phyloP scores from a whole-genome alignment of 92 coral and sea anemone genomes.

The Epizoanthus ramosus region DNA sequence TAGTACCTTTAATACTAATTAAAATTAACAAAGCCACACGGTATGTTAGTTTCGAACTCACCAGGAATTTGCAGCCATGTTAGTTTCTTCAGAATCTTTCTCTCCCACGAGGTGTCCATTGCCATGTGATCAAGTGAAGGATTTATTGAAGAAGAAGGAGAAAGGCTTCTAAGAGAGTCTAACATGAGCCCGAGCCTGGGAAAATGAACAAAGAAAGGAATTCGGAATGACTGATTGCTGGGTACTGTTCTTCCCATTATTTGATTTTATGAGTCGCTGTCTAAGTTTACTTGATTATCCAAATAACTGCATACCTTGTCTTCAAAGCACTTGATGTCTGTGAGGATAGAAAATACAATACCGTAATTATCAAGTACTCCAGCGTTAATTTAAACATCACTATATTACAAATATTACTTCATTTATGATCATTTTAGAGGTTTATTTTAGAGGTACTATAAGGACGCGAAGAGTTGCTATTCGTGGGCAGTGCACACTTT shows the following conservation, averaged over 20 bases:
- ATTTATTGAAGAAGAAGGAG: constrained; percentile 68
- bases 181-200: constrained; percentile 72
- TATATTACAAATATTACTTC: too few species aligned
- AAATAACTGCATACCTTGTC: constrained; percentile 59
- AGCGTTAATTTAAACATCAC: too few species aligned
- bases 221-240: neutral
- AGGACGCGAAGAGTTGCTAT: too few species aligned
- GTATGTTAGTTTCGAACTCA: neutral
- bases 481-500: too few species aligned
- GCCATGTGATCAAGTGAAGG: constrained; percentile 95
- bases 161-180: constrained; percentile 71
- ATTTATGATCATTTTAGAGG: too few species aligned
- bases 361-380: too few species aligned
- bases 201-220: neutral
- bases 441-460: too few species aligned
- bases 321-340: constrained; percentile 77
- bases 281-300: too few species aligned
- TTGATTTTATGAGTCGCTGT: neutral
- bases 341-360: neutral
- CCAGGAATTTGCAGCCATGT: constrained; percentile 89
- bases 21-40: neutral
- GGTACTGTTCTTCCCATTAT: neutral
- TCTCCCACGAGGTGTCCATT: constrained; percentile 90
- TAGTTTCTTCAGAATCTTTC: constrained; percentile 81
- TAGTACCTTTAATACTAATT: too few species aligned